Base-by-base conservation (phyloP, 1,140 invertebrate species). In the Triops cancriformis region DNA sequence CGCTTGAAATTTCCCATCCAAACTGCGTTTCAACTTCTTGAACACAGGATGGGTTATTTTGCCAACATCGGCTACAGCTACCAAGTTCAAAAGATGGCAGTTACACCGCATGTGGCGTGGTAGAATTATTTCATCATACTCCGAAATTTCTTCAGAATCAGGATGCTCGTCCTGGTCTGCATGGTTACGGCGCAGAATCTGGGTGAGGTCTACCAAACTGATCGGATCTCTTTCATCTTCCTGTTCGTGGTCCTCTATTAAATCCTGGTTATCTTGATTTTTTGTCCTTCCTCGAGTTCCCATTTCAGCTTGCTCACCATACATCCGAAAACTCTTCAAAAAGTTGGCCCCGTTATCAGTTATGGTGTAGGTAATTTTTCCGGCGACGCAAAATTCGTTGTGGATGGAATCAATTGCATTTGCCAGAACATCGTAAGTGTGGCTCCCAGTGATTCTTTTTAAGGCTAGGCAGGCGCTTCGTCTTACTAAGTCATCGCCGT, bases 401-500 rank as follows among this genome's bases (percentile, higher is more conserved):
- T 75, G 37, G 7, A 75, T 2, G 26, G 41, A 6, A 27, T 41
- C 12, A 23, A 75, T 75, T 42, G 74, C 41, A 12, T 75, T 75
- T 5, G 74, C 74, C 18, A 75, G 14, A 1, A 75, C 41, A 75
- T 75, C 74, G 74, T 75, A 45, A 75, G 74, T 75, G 23, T 75
- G 3, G 1, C n/a, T 10, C 23, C 74, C 74, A 42, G 41, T 43
- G 1, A 45, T 11, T 45, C 74, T 1, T 5, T n/a, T 41, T 18
- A 75, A 41, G n/a, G 28, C 74, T 43, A 75, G 41, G 27, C 74
- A 75, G 18, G 37, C 74, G 37, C 74, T 75, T 42, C 26, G 41
- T 9, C 74, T 28, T 12, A 42, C 26, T 26, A 76, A 26, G 72
- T 73, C 51, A 28, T 31, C 31, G 14, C 73, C 73, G n/a, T 74